A percentile compares a stretch with the other conserved stretches of the same genome.
These are phyloP conservation scores for Chloroceryle amazona DNA, from an alignment of 2,797 vertebrate species.

Conservation along the genomic window DNA sequence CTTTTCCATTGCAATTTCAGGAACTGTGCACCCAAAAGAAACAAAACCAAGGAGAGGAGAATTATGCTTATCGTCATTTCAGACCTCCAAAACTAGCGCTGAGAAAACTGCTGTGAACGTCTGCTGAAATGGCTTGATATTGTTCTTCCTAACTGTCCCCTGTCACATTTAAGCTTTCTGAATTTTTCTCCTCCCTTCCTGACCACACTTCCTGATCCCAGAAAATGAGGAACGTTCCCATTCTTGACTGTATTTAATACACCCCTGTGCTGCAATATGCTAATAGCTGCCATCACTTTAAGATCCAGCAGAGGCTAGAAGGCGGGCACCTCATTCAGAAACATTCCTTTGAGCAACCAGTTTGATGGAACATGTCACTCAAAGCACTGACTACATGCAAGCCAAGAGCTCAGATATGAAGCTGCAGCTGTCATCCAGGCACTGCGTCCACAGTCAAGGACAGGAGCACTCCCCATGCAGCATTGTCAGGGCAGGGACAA, in stretches of 20 bases:
- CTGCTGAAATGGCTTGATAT: background rate
- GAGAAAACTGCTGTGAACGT: background rate
- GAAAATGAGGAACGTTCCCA: background rate
- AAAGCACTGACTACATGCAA: background rate
- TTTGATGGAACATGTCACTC: rapidly evolving
- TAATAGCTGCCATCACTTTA: background rate
- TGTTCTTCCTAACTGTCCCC: background rate
- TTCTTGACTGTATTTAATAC: background rate
- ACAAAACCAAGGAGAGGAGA: background rate
- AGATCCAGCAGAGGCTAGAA: background rate
- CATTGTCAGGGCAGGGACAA: background rate
- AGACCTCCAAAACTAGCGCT: background rate
- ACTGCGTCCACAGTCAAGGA: background rate
- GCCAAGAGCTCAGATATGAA: background rate
- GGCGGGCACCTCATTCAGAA: background rate
- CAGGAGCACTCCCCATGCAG: background rate
- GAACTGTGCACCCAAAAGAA: constrained; percentile 52
- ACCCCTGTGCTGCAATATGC: constrained; percentile 22
- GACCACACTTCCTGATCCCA: background rate
- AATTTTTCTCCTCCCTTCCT: background rate
- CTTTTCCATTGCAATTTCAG: constrained; percentile 27
- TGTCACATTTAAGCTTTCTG: background rate
- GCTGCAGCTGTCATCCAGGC: background rate
- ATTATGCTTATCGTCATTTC: background rate
- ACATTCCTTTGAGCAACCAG: background rate